These are phyloP conservation scores for Mylabris phalerata DNA, from an alignment of 1,140 invertebrate genomes.

Conservation along the genomic window DNA sequence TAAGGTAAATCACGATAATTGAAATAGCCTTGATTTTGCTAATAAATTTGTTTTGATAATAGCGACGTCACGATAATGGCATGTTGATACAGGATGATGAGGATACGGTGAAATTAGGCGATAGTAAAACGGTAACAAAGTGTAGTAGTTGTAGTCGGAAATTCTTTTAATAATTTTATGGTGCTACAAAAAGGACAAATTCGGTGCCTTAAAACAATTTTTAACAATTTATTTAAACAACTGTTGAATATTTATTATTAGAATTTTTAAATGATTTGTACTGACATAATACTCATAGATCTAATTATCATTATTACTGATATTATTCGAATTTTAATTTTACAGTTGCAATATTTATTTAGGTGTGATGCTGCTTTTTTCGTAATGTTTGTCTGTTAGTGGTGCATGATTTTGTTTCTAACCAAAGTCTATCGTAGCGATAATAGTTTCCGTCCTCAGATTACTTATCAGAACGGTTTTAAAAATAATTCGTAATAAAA, in stretches of 20 bases:
- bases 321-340: no score
- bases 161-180: conserved; percentile 16
- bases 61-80: conserved; percentile 59
- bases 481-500: neutral
- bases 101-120: conserved; percentile 54
- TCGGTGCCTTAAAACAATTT: conserved; percentile 8
- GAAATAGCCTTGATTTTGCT: neutral
- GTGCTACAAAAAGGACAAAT: neutral
- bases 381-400: no score
- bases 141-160: conserved; percentile 35
- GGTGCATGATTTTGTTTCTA: no score
- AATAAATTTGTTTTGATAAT: conserved; percentile 35
- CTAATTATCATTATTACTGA: neutral
- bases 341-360: no score
- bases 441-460: no score
- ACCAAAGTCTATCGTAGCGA: no score
- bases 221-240: no score
- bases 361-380: no score
- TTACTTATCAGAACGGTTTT: no score
- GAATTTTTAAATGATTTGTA: neutral
- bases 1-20: conserved; percentile 52
- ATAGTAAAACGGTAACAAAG: conserved; percentile 41
- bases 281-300: conserved; percentile 5
- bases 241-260: conserved; percentile 5
- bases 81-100: conserved; percentile 51